These are phyloP conservation scores for Drosophila stalkeri DNA, from an alignment of 2,888 invertebrate species.

Conservation along the genomic window DNA sequence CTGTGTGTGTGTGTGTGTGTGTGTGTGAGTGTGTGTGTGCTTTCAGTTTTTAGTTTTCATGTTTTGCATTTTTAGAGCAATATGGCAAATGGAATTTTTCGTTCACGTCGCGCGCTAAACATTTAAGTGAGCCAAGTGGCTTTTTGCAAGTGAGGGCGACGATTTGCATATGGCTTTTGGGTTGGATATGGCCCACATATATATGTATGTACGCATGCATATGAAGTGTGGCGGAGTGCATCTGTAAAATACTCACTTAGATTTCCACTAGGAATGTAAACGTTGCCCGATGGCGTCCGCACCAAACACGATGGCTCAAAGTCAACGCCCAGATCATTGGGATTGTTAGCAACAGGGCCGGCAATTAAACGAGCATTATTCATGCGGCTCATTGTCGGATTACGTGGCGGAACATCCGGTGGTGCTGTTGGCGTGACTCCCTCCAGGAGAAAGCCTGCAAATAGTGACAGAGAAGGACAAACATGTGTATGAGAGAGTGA, in stretches of 20 bases:
- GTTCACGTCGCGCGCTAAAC: conserved; percentile 59
- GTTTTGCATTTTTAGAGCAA: conserved; percentile 72
- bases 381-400: conserved; percentile 95
- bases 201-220: background rate
- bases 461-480: conserved; percentile 26
- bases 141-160: conserved; percentile 39
- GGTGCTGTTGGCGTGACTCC: conserved; percentile 90
- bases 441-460: conserved; percentile 94
- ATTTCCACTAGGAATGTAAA: conserved; percentile 95
- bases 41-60: conserved; percentile 26
- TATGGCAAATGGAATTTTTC: conserved; percentile 73
- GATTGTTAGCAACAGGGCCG: conserved; percentile 87
- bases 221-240: conserved; percentile 18
- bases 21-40: conserved; percentile 9
- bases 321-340: conserved; percentile 90
- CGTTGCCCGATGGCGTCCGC: conserved; percentile 95
- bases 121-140: conserved; percentile 74
- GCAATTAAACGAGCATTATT: conserved; percentile 95
- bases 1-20: background rate
- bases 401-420: conserved; percentile 95
- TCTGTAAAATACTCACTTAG: conserved; percentile 86
- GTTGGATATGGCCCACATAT: conserved; percentile 11
- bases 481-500: background rate
- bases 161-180: conserved; percentile 61
- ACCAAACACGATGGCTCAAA: conserved; percentile 96